Conservation (phyloP, 2,113 vertebrate genomes). For the Balaenoptera acutorostrata region DNA sequence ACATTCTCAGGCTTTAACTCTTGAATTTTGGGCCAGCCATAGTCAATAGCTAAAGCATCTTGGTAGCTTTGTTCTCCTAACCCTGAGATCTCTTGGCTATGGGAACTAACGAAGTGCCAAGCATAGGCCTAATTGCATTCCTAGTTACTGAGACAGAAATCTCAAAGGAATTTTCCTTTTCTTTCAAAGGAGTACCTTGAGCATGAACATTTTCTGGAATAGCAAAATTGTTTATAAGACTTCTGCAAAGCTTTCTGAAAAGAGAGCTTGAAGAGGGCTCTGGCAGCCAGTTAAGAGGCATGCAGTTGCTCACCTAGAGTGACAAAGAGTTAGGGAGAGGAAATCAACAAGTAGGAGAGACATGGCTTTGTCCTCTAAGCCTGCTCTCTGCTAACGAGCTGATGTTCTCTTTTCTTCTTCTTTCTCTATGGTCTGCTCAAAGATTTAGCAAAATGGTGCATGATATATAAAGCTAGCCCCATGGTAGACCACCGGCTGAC, state of each 20-base stretch:
- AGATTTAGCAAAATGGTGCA: background rate
- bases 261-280: background rate
- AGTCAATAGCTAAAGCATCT: conserved; percentile 38
- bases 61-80: conserved; percentile 55
- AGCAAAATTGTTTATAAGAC: conserved; percentile 32
- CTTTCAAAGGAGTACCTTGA: conserved; percentile 44
- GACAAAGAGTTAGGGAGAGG: background rate
- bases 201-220: conserved; percentile 46
- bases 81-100: conserved; percentile 43
- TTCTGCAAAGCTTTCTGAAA: conserved; percentile 36
- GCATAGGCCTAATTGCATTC: conserved; percentile 51
- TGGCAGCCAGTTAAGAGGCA: background rate
- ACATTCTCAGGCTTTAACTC: conserved; percentile 41
- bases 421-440: background rate
- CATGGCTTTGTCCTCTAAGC: background rate
- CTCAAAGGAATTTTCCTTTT: conserved; percentile 48
- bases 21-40: background rate
- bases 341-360: background rate
- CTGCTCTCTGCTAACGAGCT: background rate
- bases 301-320: background rate
- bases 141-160: conserved; percentile 18
- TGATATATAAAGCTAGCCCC: background rate
- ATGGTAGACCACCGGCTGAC: background rate
- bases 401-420: background rate
- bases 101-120: conserved; percentile 49